A percentile compares a stretch with the other conserved stretches of the same genome.
phyloP scores from a whole-genome alignment of 2,797 vertebrate genomes.

The Microctenopoma lineatum region DNA sequence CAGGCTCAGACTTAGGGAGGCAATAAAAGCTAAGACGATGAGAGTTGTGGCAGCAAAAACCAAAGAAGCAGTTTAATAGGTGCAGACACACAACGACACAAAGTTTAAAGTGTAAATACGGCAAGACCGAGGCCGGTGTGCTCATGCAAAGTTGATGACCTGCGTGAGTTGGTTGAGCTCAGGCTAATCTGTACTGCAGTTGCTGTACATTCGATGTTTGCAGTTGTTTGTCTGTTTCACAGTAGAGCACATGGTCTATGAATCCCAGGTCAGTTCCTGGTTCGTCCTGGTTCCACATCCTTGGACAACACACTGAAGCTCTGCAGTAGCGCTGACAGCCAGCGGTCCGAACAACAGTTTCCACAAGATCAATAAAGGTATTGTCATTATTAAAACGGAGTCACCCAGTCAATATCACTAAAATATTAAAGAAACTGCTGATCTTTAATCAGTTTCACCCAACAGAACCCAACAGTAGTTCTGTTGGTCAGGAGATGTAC shows the following conservation, averaged over 20 bases:
- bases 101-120: constrained; percentile 50
- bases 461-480: no score
- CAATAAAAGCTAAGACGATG: constrained; percentile 43
- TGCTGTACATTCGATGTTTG: background rate
- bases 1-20: constrained; percentile 36
- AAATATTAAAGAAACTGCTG: background rate
- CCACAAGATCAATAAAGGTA: no score
- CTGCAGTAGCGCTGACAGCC: no score
- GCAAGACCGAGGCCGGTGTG: constrained; percentile 21
- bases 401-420: no score
- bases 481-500: no score
- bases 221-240: background rate
- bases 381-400: no score
- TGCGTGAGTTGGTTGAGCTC: constrained; percentile 19
- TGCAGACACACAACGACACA: constrained; percentile 32
- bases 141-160: constrained; percentile 10
- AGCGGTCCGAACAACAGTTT: no score
- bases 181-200: background rate
- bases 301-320: no score
- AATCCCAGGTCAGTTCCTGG: no score
- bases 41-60: constrained; percentile 55
- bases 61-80: constrained; percentile 49
- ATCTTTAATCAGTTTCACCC: no score
- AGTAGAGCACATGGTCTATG: no score
- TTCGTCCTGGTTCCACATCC: no score